Evolutionary conservation across 2,113 vertebrate species (phyloP), one percentile per base, ranked within the genome.

Genomic region (Grammomys dolichurus): DNA sequence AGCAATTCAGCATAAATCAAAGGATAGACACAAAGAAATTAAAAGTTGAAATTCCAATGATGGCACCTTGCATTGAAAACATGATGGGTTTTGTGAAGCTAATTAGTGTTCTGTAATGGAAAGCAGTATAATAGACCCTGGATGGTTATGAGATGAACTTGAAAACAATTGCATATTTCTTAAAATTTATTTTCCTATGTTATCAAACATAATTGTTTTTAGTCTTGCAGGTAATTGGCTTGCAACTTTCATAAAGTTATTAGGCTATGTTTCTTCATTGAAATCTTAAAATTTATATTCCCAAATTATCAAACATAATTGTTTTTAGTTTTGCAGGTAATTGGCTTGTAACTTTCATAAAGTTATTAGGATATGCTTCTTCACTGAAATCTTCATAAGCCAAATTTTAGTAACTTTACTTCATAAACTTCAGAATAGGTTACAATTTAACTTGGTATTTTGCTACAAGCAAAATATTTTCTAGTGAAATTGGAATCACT

Each of bases 131-230:
- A 97, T 91, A 96, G 91, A 58, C 63, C 93, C 33, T 96, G 93
- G 87, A 96, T 96, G 58, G 80, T 97, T 96, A 94, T 94, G 95
- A 78, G 87, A 95, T 95, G 63, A 96, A 96, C 95, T n/a, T 94
- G 91, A 97, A 98, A 98, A 90, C 91, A 97, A 96, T 89, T 93
- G n/a, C 43, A 54, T 94, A 93, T 96, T 97, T 97, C 65, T 76
- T 97, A 87, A 91, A 84, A 91, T 94, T 96, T 96, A 85, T 92
- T 89, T 89, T 91, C 75, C 82, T 97, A 94, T 96, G 93, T 95
- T 95, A 95, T 91, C 93, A 76, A 94, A 87, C 67, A 40, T 96
- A 76, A 95, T 93, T 90, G 58, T 60, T 90, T 95, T 80, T 46
- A 67, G 91, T 96, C 89, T 87, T 87, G 51, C 91, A 96, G 94